Conservation (phyloP, 2,888 invertebrate genomes). For the Synergus laeviventris region DNA sequence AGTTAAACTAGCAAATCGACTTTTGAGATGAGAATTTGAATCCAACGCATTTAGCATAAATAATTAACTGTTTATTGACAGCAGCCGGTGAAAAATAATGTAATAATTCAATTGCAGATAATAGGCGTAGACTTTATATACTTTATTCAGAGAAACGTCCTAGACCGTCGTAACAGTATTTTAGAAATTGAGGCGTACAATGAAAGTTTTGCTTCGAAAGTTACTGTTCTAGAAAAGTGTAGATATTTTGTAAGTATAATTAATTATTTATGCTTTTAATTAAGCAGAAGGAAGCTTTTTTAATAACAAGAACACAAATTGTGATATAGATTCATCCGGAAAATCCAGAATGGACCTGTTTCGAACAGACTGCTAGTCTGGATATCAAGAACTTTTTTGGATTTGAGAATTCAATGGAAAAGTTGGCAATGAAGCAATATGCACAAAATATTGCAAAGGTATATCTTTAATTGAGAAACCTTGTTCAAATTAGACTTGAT, state of each 20-base stretch:
- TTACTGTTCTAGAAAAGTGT: constrained; percentile 92
- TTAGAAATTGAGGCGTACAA: constrained; percentile 94
- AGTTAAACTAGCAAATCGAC: neutral
- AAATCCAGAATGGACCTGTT: constrained; percentile 96
- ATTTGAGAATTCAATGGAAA: constrained; percentile 95
- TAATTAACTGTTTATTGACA: neutral
- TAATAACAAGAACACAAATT: neutral
- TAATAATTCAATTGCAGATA: constrained; percentile 79
- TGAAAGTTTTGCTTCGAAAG: constrained; percentile 91
- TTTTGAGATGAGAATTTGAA: too few species aligned
- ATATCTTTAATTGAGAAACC: constrained; percentile 27
- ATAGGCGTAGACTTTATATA: constrained; percentile 94
- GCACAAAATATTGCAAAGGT: constrained; percentile 88
- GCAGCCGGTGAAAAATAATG: neutral
- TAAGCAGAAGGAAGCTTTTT: neutral
- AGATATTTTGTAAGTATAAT: constrained; percentile 86
- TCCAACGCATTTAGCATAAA: neutral
- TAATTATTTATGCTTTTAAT: neutral
- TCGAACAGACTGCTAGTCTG: constrained; percentile 93
- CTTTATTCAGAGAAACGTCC: constrained; percentile 92
- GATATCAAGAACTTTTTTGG: constrained; percentile 97
- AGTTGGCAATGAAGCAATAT: constrained; percentile 97
- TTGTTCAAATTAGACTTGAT: neutral
- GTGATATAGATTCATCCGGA: constrained; percentile 90
- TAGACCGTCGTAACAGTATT: constrained; percentile 87